Evolutionary conservation across 2,113 vertebrate genomes (phyloP).

Genomic region (Forbesichthys agassizii): DNA sequence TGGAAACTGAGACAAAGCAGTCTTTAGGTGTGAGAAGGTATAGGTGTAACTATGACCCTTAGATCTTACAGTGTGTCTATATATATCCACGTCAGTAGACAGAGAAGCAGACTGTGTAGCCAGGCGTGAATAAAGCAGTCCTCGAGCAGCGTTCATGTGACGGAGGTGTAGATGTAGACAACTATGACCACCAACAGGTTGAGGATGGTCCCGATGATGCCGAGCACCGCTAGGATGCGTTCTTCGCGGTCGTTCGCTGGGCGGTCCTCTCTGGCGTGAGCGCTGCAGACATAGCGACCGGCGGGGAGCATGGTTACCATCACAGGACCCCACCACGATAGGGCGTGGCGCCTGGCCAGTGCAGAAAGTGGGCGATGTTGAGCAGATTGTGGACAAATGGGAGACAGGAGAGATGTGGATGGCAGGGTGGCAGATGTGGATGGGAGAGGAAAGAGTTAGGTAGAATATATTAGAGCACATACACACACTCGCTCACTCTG

Average conservation of each 20-base stretch:
- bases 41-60: conserved; percentile 34
- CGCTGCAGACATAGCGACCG: conserved; percentile 69
- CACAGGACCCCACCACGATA: conserved; percentile 71
- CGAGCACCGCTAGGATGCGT: conserved; percentile 75
- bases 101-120: not conserved
- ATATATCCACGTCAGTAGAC: not conserved
- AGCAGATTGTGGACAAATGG: too few relatives aligned
- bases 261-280: conserved; percentile 68
- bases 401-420: not conserved
- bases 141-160: conserved; percentile 59
- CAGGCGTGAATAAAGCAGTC: conserved; percentile 1
- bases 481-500: not conserved
- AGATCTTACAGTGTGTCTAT: not conserved
- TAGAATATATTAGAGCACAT: conserved; percentile 17
- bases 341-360: conserved; percentile 62
- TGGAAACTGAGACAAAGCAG: conserved; percentile 11
- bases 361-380: not conserved
- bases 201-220: conserved; percentile 82
- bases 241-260: conserved; percentile 76
- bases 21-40: conserved; percentile 13
- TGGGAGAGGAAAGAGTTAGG: not conserved
- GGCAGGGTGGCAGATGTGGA: not conserved
- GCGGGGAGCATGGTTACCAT: conserved; percentile 80
- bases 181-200: conserved; percentile 85
- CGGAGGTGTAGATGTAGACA: conserved; percentile 85